These are phyloP conservation scores for Magallana gigas DNA, from an alignment of 1,140 invertebrate species.

Conservation along the genomic window DNA sequence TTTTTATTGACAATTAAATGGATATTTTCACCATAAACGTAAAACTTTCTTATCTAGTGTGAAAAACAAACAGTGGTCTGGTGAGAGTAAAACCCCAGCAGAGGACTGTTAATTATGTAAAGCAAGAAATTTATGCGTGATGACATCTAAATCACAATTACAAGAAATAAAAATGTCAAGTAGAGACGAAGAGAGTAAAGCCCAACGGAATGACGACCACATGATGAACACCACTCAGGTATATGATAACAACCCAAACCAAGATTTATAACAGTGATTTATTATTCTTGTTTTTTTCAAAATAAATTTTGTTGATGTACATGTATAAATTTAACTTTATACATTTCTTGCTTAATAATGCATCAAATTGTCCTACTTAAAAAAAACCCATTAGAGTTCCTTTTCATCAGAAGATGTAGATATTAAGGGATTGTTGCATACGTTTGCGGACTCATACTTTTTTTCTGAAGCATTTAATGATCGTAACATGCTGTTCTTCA, in stretches of 20 bases:
- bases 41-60: too few species aligned
- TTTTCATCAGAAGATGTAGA: not conserved
- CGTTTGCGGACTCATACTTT: too few species aligned
- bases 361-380: too few species aligned
- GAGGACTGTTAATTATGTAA: not conserved
- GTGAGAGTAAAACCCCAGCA: not conserved
- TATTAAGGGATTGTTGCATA: too few species aligned
- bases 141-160: not conserved
- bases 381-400: not conserved
- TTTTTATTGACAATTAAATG: too few species aligned
- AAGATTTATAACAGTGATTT: not conserved
- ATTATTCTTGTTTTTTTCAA: constrained; percentile 6
- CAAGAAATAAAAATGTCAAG: not conserved
- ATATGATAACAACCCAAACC: not conserved
- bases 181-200: not conserved
- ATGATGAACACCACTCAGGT: not conserved
- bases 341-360: not conserved
- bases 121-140: not conserved
- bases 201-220: not conserved
- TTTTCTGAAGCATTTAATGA: not conserved
- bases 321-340: constrained; percentile 10
- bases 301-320: not conserved
- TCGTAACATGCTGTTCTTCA: not conserved
- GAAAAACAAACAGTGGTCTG: not conserved
- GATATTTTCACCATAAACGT: too few species aligned